Evolutionary conservation across 1,140 invertebrate genomes (phyloP).

Genomic region (Cardiocondyla obscurior): DNA sequence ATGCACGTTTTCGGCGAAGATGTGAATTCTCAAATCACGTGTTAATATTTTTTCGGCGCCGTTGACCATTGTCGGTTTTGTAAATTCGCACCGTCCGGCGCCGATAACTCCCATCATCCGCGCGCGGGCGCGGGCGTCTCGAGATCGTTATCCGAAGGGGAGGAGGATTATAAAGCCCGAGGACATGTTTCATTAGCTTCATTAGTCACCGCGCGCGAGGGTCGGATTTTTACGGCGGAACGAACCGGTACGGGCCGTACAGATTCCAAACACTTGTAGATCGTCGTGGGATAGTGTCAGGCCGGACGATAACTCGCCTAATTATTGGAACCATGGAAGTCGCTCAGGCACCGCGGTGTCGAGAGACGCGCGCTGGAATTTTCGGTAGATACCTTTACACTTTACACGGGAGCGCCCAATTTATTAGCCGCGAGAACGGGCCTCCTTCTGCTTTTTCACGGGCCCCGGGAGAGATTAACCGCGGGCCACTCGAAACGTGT

Average conservation of each 20-base stretch:
- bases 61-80: constrained; percentile 1
- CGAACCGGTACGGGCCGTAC: constrained; percentile 53
- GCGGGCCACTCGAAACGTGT: constrained; percentile 25
- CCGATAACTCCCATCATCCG: constrained; percentile 20
- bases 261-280: constrained; percentile 72
- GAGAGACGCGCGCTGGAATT: constrained; percentile 38
- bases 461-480: constrained; percentile 37
- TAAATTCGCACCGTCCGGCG: constrained; percentile 9
- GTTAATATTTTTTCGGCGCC: constrained; percentile 25
- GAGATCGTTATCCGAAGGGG: constrained; percentile 60
- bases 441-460: not conserved
- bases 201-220: constrained; percentile 64
- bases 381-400: constrained; percentile 47
- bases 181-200: constrained; percentile 61
- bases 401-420: constrained; percentile 44
- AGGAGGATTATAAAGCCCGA: constrained; percentile 60
- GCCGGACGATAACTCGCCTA: constrained; percentile 67
- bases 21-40: not conserved
- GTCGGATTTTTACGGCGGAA: constrained; percentile 63
- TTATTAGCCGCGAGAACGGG: constrained; percentile 55
- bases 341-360: constrained; percentile 7
- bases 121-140: not conserved
- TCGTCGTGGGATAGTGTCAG: constrained; percentile 60
- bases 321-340: constrained; percentile 58
- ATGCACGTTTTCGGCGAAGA: not conserved